Conservation (phyloP, 2,888 invertebrate genomes). For the Hesperia comma region DNA sequence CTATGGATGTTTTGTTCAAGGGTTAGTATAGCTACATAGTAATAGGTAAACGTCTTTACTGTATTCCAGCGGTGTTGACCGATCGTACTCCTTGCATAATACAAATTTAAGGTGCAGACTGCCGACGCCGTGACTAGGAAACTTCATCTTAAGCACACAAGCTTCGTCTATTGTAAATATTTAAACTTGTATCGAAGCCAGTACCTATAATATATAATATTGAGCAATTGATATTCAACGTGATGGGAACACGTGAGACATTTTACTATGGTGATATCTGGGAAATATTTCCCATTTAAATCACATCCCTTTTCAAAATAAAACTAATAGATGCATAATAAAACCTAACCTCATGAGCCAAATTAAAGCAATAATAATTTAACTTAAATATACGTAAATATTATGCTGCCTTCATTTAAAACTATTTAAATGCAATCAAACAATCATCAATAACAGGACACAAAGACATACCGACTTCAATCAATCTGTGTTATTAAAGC, state of each 20-base stretch:
- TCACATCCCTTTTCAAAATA: no score
- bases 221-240: no score
- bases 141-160: constrained; percentile 1
- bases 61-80: constrained; percentile 8
- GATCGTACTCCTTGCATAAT: constrained; percentile 27
- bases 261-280: no score
- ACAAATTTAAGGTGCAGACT: constrained; percentile 13
- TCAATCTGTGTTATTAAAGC: background rate
- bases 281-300: no score
- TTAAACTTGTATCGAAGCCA: background rate
- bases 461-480: background rate
- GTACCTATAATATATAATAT: no score
- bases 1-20: background rate
- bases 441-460: background rate
- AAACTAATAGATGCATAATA: no score
- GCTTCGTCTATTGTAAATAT: constrained; percentile 5
- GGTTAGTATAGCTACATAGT: background rate
- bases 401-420: no score
- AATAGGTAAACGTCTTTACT: background rate
- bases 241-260: no score
- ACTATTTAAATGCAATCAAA: background rate
- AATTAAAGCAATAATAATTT: no score
- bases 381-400: no score
- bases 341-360: no score
- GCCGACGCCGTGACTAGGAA: constrained; percentile 14